Evolutionary conservation across 2,113 vertebrate genomes (phyloP), one percentile per base, ranked within the genome.

Genomic region (Heterochromis multidens): DNA sequence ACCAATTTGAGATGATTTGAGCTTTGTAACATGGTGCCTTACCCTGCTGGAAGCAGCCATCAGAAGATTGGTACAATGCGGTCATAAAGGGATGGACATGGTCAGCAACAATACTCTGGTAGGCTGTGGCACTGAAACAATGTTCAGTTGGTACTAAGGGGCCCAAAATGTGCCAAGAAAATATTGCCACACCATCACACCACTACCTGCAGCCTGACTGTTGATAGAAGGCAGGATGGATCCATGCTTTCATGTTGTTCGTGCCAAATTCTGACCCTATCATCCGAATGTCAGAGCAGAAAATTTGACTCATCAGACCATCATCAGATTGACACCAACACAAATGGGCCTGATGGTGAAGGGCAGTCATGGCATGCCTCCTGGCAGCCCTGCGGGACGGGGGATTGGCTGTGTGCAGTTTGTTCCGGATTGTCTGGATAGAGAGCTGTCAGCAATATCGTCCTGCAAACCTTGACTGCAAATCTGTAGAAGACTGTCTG

Each of bases 41-140:
- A 67, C 46, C 40, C 14, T 70, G 40, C 65, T 70, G 4, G 14
- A 46, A 16, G 65, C 65, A 70, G 65, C 23, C 9, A 27, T 46
- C 40, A 70, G 5, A 70, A 16, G 23, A 7, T 0, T 14, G 65
- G 43, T 49, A 25, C 40, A 49, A 9, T 17, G 16, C 7, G 40
- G 9, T 4, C 65, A 49, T 29, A 29, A 70, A 70, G 27, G n/a
- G 23, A 70, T 1, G 3, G 37, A 43, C 63, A 1, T 67, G 63
- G n/a, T 25, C 63, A 43, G 63, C 63, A 25, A 43, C n/a, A 67
- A 43, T 25, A 25, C 7, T 25, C 63, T 17, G 37, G 37, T 8
- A 43, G 17, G 37, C 37, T 6, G n/a, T 70, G 65, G 65, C 40
- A 25, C 37, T 49, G n/a, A 72, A 2, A 49, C 3, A 4, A 11